These are phyloP conservation scores for Amblyopsis hoosieri DNA, from an alignment of 2,797 vertebrate genomes.

Conservation along the genomic window DNA sequence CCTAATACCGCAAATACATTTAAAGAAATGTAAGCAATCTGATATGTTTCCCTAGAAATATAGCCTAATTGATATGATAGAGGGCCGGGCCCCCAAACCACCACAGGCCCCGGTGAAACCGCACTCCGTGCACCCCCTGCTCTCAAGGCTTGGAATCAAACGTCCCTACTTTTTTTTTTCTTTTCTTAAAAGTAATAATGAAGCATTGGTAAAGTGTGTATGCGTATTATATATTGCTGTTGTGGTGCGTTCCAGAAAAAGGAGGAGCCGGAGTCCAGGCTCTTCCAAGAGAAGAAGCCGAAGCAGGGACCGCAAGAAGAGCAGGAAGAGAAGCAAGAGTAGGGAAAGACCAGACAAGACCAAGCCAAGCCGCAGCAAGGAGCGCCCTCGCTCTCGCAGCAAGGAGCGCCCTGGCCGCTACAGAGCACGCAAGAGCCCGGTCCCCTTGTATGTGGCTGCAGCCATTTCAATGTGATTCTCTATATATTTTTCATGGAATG, in stretches of 20 bases:
- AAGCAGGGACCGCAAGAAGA: slow-evolving; percentile 89
- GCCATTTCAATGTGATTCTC: not conserved
- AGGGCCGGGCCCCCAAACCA: too few relatives aligned
- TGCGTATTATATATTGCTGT: not conserved
- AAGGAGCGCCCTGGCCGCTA: slow-evolving; percentile 90
- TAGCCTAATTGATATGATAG: too few relatives aligned
- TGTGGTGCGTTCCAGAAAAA: slow-evolving; percentile 77
- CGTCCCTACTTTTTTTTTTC: too few relatives aligned
- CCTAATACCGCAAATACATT: too few relatives aligned
- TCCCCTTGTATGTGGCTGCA: slow-evolving; percentile 85
- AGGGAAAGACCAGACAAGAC: slow-evolving; percentile 67
- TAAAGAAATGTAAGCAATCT: too few relatives aligned
- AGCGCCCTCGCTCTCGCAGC: slow-evolving; percentile 88
- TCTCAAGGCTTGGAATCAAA: too few relatives aligned
- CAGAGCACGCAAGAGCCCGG: slow-evolving; percentile 76
- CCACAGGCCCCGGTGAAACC: too few relatives aligned
- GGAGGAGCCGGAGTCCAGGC: slow-evolving; percentile 93
- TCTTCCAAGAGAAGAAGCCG: slow-evolving; percentile 88
- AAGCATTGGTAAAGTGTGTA: too few relatives aligned
- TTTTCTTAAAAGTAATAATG: too few relatives aligned
- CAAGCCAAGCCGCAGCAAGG: slow-evolving; percentile 89
- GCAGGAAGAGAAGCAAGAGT: slow-evolving; percentile 89
- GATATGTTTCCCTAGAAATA: too few relatives aligned
- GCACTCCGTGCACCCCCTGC: too few relatives aligned
- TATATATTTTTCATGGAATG: not conserved